Evolutionary conservation across 2,888 invertebrate species (phyloP), one percentile per base, ranked within the genome.

Genomic region (Xanthorhoe spadicearia): DNA sequence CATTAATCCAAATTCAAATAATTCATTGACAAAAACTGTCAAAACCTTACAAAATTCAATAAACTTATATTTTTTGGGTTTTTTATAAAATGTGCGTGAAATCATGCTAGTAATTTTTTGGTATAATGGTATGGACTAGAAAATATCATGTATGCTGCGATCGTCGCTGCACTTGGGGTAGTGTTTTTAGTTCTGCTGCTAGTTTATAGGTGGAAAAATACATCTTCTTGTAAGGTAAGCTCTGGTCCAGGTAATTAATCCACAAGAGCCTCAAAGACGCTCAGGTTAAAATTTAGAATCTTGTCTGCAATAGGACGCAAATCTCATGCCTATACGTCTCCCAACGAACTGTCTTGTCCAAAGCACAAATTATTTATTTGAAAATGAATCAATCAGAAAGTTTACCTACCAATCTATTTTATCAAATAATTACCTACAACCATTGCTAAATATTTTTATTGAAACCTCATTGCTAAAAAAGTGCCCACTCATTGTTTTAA

Each of bases 101-200:
- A 54, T 57, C 17, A 18, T 56, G 13, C 32, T 55, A 56, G 50
- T 46, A 19, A 7, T 10, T 56, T 62, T 43, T 10, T 54, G 52
- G 54, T 64, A 66, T 52, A 55, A 85, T 84, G 83, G 69, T 79
- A 75, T 59, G 53, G 50, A 59, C 60, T 61, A 64, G 72, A 74
- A 71, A 64, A 69, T 71, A 79, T 55, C 53, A 86, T 88, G 87
- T 80, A 82, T 72, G 69, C 79, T 59, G 72, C 80, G 18, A 70
- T 74, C 65, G 79, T 79, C 61, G 85, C 84, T 66, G 85, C 78
- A 50, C 58, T 87, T 35, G 86, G 84, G 62, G 75, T 87, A 19
- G 76, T 71, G 10, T 62, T 89, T 3, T 61, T 88, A 35, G 43
- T 84, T 18, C 66, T 89, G 58, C 64, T 83, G 1, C 68, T 89